phyloP scores from a whole-genome alignment of 2,888 invertebrate genomes.

The Teinopalpus imperialis region DNA sequence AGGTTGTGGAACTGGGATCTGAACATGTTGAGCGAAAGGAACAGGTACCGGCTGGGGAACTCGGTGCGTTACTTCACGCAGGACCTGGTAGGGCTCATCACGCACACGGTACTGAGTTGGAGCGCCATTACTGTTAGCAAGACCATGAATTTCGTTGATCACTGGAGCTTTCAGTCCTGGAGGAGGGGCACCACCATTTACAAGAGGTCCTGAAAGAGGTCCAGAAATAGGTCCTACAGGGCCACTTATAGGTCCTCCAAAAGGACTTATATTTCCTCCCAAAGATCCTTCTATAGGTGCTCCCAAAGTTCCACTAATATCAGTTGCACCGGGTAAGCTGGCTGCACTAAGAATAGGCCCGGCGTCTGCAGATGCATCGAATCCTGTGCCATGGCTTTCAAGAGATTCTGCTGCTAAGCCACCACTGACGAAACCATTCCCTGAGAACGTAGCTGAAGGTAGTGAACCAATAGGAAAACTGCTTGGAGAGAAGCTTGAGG shows the following conservation, averaged over 20 bases:
- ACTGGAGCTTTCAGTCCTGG: slow-evolving; percentile 62
- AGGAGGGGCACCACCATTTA: slow-evolving; percentile 48
- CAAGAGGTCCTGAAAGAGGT: slow-evolving; percentile 21
- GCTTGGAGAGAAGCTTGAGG: slow-evolving; percentile 66
- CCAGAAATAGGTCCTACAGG: slow-evolving; percentile 14
- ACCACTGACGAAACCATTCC: slow-evolving; percentile 35
- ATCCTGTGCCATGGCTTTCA: slow-evolving; percentile 28
- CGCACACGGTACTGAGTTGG: slow-evolving; percentile 64
- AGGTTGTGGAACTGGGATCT: slow-evolving; percentile 80
- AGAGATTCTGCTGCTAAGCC: slow-evolving; percentile 28
- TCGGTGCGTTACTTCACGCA: slow-evolving; percentile 73
- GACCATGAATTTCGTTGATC: slow-evolving; percentile 64
- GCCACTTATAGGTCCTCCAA: background rate
- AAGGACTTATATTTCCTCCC: too few relatives aligned
- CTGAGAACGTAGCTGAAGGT: slow-evolving; percentile 66
- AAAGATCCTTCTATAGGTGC: slow-evolving; percentile 4
- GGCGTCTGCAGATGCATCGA: slow-evolving; percentile 30
- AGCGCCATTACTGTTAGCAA: slow-evolving; percentile 67
- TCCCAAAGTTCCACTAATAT: slow-evolving; percentile 16
- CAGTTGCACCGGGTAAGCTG: slow-evolving; percentile 20
- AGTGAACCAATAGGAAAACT: slow-evolving; percentile 69
- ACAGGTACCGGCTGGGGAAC: slow-evolving; percentile 81
- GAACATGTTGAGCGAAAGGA: slow-evolving; percentile 76
- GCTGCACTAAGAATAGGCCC: slow-evolving; percentile 29
- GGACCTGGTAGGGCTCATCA: slow-evolving; percentile 67